Evolutionary conservation across 2,113 vertebrate species (phyloP).

Genomic region (Xenus cinereus): DNA sequence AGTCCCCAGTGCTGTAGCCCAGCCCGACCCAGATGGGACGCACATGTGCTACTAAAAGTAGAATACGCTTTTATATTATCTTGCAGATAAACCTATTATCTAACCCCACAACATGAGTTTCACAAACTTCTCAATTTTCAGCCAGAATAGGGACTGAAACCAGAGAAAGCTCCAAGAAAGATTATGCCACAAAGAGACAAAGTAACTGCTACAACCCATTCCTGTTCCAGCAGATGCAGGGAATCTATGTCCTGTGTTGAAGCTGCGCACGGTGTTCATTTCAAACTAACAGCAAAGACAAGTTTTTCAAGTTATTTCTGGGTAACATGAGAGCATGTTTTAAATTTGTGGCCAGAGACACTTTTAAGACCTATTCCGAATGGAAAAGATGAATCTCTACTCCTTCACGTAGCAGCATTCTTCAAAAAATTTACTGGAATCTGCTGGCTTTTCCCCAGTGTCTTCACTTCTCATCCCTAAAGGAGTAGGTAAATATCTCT

Average conservation of each 20-base stretch:
- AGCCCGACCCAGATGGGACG: not conserved
- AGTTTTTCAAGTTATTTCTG: not conserved
- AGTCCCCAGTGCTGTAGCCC: rapidly evolving
- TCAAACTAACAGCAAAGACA: not conserved
- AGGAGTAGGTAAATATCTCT: not conserved
- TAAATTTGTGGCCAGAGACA: not conserved
- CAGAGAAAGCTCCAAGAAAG: not conserved
- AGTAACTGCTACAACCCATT: not conserved
- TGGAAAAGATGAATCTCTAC: not conserved
- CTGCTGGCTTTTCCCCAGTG: not conserved
- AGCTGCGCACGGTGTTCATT: not conserved
- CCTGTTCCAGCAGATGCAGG: not conserved
- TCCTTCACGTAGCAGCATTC: not conserved
- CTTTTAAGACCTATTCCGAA: not conserved
- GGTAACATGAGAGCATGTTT: not conserved
- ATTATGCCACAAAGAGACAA: not conserved
- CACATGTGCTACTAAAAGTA: not conserved
- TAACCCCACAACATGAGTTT: not conserved
- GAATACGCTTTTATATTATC: not conserved
- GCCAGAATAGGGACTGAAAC: not conserved
- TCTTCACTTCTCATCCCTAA: not conserved
- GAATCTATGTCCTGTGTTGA: not conserved
- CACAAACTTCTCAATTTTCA: not conserved
- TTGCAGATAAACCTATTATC: not conserved
- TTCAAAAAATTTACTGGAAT: not conserved